Base-by-base conservation (phyloP, 2,888 invertebrate species). In the Byasa hedistus region DNA sequence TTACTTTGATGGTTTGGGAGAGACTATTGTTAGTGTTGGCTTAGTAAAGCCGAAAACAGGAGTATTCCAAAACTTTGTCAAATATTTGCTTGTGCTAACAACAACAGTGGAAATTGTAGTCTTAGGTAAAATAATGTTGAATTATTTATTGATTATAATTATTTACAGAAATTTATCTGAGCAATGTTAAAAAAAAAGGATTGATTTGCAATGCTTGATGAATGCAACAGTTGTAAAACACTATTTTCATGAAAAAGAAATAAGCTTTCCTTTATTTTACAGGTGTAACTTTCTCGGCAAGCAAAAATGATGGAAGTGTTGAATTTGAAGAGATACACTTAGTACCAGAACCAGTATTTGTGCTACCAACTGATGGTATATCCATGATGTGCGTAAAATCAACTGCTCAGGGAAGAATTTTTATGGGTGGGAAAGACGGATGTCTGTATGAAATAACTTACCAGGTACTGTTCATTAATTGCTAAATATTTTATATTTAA, bases 21-120 rank as follows among this genome's bases (percentile, higher is more conserved):
- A 99, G 85, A 96, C 98, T 1, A 99, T 99, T 78, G 93, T 99
- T 58, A 96, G 97, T 83, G 98, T 99, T 64, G 98, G 97, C 2
- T 88, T 99, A 68, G 95, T 98, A 0, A 95, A 94, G 80, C 98
- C 99, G 0, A 98, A 97, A 84, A 86, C 94, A 48, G 96, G 96
- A 68, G 97, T 98, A 62, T 98, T 99, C 82, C 96, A 97, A 78
- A 93, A 93, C 70, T 96, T 97, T 85, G 97, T 99, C 17, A 97
- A 97, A 87, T 96, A 97, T 89, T 92, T 99, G 65, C 91, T 99
- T 61, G 95, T 98, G 70, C 91, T 99, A 64, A 96, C 98, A 19
- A 99, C 99, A n/a, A 96, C 98, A 27, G 95, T 97, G 57, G 99
- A 99, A 91, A 96, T 99, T 74, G 95, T 98, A 62, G 94, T 98